These are phyloP conservation scores for Pseudopipra pipra DNA, from an alignment of 2,113 vertebrate species.

Conservation along the genomic window DNA sequence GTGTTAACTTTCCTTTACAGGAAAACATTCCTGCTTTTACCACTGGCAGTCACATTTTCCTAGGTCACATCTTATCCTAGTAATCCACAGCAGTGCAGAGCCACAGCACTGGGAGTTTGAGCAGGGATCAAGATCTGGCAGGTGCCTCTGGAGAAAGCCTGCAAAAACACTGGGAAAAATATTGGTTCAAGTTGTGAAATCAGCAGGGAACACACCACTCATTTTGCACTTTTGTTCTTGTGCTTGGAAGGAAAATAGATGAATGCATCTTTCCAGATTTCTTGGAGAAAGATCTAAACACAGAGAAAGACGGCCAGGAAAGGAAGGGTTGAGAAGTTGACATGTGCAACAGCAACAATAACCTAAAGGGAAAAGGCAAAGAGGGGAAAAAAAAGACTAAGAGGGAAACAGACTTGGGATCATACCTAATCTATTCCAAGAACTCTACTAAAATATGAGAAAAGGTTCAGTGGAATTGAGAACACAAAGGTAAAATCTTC, in stretches of 20 bases:
- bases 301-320: neutral
- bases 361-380: neutral
- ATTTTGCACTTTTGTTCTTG: neutral
- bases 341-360: neutral
- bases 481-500: neutral
- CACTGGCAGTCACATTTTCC: neutral
- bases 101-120: neutral
- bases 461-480: neutral
- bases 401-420: neutral
- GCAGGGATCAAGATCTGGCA: constrained; percentile 7
- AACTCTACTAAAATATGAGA: neutral
- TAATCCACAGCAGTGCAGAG: neutral
- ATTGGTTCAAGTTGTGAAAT: constrained; percentile 14
- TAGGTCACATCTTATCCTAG: neutral
- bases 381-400: neutral
- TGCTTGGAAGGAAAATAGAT: constrained; percentile 34
- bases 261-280: constrained; percentile 23
- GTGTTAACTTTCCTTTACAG: neutral
- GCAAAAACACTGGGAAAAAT: neutral
- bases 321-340: constrained; percentile 8
- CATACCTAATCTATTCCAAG: neutral
- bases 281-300: constrained; percentile 41
- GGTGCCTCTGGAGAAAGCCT: constrained; percentile 7
- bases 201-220: constrained; percentile 21
- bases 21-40: neutral